Base-by-base conservation (phyloP, 2,113 vertebrate species). In the Ochotona curzoniae region DNA sequence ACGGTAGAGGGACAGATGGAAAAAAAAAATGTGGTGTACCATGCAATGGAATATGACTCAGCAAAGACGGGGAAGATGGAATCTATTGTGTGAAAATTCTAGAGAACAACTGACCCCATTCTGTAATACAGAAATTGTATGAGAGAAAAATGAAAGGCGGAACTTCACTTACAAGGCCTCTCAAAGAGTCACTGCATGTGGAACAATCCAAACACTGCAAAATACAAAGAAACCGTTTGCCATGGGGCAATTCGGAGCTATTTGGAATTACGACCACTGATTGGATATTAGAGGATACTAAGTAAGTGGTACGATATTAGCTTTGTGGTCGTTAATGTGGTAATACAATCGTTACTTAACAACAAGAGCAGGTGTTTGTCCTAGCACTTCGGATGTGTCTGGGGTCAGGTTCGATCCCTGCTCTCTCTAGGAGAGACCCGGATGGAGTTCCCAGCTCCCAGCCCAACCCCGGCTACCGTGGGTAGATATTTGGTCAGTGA, bases 191-290 rank as follows among this genome's bases (percentile, higher is more conserved):
- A 38, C 35, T 49, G 8, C 8, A n/a, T 60, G 30, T 69, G 28
- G 28, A 84, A 44, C 13, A 28, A 87, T 83, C 47, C 79, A 54
- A 71, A 66, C 32, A 66, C 20, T 35, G 2, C 32, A 83, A 84
- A 54, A 89, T 86, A 57, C 44, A 86, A 91, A 38, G n/a, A 66
- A 73, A n/a, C 63, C 17, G 93, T 69, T 92, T 44, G 38, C 38
- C 38, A 44, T 63, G 61, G n/a, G 21, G 44, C 57, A 86, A 89
- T 76, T 47, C 84, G 25, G 23, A 89, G 26, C 38, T 32, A n/a
- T 30, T 8, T 85, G n/a, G 69, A 84, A 91, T 60, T 78, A 0
- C 78, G 49, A 66, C 79, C 74, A 66, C 25, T 18, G 30, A 74
- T 18, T 38, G 84, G 38, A 18, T 83, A 81, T 95, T 61, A 71